These are phyloP conservation scores for Podabrus alpinus DNA, from an alignment of 2,888 invertebrate species.

Conservation along the genomic window DNA sequence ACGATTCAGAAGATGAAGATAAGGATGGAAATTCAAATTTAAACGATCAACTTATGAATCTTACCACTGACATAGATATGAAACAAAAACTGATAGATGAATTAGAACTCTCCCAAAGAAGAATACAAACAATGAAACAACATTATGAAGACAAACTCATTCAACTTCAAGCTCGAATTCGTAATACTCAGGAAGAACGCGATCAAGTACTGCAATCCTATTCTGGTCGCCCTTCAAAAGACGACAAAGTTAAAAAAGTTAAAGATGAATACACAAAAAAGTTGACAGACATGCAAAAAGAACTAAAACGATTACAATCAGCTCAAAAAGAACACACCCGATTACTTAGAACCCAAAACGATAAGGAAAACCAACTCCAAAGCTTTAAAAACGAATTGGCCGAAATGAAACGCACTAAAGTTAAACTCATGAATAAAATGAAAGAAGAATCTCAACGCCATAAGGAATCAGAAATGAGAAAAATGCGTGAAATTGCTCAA, in stretches of 20 bases:
- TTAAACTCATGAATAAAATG: slow-evolving; percentile 88
- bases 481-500: slow-evolving; percentile 87
- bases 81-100: slow-evolving; percentile 95
- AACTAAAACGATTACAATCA: slow-evolving; percentile 80
- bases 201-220: slow-evolving; percentile 78
- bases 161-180: slow-evolving; percentile 82
- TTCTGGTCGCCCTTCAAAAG: slow-evolving; percentile 55
- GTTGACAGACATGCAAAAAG: slow-evolving; percentile 80
- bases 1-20: slow-evolving; percentile 63
- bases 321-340: slow-evolving; percentile 89
- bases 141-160: slow-evolving; percentile 93
- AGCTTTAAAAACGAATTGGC: slow-evolving; percentile 73
- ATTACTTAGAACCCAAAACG: slow-evolving; percentile 78
- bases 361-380: slow-evolving; percentile 75
- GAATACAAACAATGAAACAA: slow-evolving; percentile 80
- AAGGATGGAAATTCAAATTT: slow-evolving; percentile 62
- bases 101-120: slow-evolving; percentile 84
- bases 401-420: slow-evolving; percentile 85
- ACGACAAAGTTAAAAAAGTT: slow-evolving; percentile 78
- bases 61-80: slow-evolving; percentile 92
- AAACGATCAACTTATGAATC: slow-evolving; percentile 81
- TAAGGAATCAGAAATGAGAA: slow-evolving; percentile 77
- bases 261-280: slow-evolving; percentile 90
- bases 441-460: slow-evolving; percentile 87
- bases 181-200: slow-evolving; percentile 86